Conservation (phyloP, 23 tunicate genomes). For the Phallusia fumigata region DNA sequence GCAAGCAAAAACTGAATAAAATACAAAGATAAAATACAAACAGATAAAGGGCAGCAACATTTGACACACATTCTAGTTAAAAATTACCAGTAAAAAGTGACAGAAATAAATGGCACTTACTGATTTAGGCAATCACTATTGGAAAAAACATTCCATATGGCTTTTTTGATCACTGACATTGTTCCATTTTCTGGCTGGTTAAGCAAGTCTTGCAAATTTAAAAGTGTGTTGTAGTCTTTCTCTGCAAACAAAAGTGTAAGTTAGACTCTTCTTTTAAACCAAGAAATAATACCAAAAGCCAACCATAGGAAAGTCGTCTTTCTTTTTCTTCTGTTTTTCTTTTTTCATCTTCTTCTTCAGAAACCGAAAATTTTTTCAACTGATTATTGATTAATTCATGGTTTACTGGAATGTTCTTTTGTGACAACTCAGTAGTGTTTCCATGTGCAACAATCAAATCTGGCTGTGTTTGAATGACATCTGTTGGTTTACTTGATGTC, state of each 20-base stretch:
- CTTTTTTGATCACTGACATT: constrained; percentile 14
- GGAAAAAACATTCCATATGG: constrained; percentile 49
- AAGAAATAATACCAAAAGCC: background rate
- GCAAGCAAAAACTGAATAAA: background rate
- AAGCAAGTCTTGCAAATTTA: constrained; percentile 2
- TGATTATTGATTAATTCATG: background rate
- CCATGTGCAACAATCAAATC: constrained; percentile 10
- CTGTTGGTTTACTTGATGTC: background rate
- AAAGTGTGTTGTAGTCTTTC: background rate
- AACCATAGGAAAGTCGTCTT: background rate
- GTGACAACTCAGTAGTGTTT: background rate
- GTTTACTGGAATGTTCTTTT: background rate
- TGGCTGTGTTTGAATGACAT: background rate
- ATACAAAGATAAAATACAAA: background rate
- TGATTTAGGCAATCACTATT: constrained; percentile 27
- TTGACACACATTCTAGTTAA: background rate
- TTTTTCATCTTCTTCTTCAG: background rate
- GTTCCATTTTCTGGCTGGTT: constrained; percentile 15
- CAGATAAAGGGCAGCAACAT: background rate
- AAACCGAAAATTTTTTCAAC: background rate
- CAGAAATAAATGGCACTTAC: background rate
- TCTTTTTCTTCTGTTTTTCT: background rate
- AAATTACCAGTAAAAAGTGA: background rate
- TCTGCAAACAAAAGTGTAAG: background rate
- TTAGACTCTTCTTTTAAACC: background rate